These are phyloP conservation scores for Euura saliciscinereae DNA, from an alignment of 1,140 invertebrate genomes.

Conservation along the genomic window DNA sequence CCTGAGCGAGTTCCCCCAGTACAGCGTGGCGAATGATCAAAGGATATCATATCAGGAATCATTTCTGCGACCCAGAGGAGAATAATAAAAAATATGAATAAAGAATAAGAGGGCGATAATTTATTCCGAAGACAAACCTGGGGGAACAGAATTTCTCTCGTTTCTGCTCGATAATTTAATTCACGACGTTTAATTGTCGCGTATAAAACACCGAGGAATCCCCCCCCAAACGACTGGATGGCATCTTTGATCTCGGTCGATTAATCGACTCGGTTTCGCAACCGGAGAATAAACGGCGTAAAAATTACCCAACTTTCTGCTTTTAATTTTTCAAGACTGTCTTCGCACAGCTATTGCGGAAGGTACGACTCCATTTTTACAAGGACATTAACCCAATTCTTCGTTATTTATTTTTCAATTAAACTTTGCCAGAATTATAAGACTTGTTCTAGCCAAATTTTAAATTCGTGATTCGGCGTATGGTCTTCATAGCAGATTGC, in stretches of 20 bases:
- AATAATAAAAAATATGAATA: not conserved
- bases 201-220: not conserved
- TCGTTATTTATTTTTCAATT: not conserved
- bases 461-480: too few species aligned
- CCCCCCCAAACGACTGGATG: not conserved
- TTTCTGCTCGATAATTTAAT: not conserved
- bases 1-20: too few species aligned
- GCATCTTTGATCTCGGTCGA: not conserved
- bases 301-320: not conserved
- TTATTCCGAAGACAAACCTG: not conserved
- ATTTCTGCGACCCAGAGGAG: too few species aligned
- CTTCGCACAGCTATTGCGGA: too few species aligned
- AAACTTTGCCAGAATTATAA: too few species aligned
- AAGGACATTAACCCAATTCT: not conserved
- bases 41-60: too few species aligned
- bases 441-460: too few species aligned
- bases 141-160: not conserved
- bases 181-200: not conserved
- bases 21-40: too few species aligned
- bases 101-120: slow-evolving; percentile 3
- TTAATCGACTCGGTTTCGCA: not conserved
- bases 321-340: not conserved
- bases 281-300: not conserved
- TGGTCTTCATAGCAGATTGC: too few species aligned
- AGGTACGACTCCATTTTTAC: not conserved